Conservation (phyloP, 1,140 invertebrate species). For the Lepidurus packardi region DNA sequence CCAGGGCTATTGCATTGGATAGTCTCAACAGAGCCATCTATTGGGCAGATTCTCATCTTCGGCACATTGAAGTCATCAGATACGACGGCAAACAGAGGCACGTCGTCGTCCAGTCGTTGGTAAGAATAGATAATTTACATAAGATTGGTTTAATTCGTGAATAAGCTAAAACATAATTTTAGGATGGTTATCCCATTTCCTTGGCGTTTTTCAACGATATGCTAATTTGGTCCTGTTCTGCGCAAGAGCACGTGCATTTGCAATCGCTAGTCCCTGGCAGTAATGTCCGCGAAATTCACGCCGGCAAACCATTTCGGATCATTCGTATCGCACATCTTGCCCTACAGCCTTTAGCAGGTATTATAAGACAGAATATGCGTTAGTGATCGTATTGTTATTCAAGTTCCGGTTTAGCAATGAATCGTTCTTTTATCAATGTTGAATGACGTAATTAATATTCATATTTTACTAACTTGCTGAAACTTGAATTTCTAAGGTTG, state of each 20-base stretch:
- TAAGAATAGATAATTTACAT: neutral
- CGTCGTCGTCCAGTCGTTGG: neutral
- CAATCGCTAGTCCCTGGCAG: neutral
- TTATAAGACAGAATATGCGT: no score
- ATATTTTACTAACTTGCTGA: no score
- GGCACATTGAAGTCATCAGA: conserved; percentile 37
- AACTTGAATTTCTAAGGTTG: no score
- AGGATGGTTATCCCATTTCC: neutral
- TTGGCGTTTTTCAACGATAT: neutral
- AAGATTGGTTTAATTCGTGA: neutral
- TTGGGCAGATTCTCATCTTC: conserved; percentile 38
- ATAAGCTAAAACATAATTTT: neutral
- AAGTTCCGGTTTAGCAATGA: no score
- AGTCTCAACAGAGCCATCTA: conserved; percentile 38
- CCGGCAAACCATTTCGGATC: neutral
- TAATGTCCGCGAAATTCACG: neutral
- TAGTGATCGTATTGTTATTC: no score
- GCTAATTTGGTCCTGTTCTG: neutral
- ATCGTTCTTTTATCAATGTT: no score
- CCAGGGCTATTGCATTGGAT: conserved; percentile 39
- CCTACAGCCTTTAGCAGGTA: neutral
- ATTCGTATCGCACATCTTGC: neutral
- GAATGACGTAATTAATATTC: no score
- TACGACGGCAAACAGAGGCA: conserved; percentile 38
- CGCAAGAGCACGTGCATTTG: neutral